These are phyloP conservation scores for Furcifer pardalis DNA, from an alignment of 2,797 vertebrate genomes.

Conservation along the genomic window DNA sequence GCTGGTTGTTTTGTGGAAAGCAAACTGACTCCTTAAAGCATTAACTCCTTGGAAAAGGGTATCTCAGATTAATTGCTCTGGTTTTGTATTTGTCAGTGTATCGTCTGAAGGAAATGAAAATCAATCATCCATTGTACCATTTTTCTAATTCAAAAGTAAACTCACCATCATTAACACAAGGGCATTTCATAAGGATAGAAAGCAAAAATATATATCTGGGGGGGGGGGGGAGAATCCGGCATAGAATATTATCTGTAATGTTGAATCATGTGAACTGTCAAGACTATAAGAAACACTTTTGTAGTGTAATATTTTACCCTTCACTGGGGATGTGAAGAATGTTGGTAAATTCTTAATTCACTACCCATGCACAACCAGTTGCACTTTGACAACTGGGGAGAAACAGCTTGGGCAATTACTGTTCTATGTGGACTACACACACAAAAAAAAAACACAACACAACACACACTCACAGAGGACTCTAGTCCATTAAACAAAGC, in stretches of 20 bases:
- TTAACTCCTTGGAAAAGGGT: constrained; percentile 31
- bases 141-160: constrained; percentile 26
- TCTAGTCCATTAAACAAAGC: too few species aligned
- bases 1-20: constrained; percentile 20
- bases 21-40: not conserved
- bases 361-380: too few species aligned
- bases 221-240: not conserved
- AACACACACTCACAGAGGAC: too few species aligned
- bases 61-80: constrained; percentile 9
- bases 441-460: too few species aligned
- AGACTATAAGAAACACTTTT: too few species aligned
- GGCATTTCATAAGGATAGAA: constrained; percentile 12
- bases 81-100: constrained; percentile 50
- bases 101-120: constrained; percentile 49
- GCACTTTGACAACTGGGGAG: too few species aligned
- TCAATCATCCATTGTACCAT: constrained; percentile 39
- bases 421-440: too few species aligned
- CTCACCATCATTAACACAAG: constrained; percentile 35
- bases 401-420: too few species aligned
- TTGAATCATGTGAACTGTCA: too few species aligned
- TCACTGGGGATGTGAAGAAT: too few species aligned
- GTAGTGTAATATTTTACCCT: too few species aligned
- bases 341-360: too few species aligned
- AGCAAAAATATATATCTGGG: not conserved
- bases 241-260: not conserved